A percentile compares a stretch with the other conserved stretches of the same genome.
Evolutionary conservation across 2,888 invertebrate species (phyloP).

Genomic region (Drosophila paranaensis): DNA sequence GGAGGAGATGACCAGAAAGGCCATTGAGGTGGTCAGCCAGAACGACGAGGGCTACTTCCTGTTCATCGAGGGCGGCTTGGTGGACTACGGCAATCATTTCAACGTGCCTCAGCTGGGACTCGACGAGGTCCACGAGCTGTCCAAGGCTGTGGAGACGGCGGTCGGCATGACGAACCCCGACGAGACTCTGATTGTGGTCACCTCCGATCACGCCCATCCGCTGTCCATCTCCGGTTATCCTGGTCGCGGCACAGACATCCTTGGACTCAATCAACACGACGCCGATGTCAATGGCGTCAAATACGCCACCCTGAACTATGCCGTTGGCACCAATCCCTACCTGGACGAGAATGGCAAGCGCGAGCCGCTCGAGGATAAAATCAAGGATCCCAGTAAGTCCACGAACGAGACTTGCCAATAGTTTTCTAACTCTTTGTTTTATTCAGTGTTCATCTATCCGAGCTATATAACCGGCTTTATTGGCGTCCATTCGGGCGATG

Average conservation of each 20-base stretch:
- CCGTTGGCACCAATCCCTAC: constrained; percentile 87
- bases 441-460: constrained; percentile 59
- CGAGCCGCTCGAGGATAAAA: constrained; percentile 55
- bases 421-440: too few relatives aligned
- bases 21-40: constrained; percentile 87
- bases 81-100: constrained; percentile 87
- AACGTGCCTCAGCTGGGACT: constrained; percentile 88
- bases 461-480: constrained; percentile 87
- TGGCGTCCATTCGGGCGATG: constrained; percentile 89
- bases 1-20: constrained; percentile 88
- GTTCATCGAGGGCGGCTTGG: constrained; percentile 88
- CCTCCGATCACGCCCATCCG: constrained; percentile 92
- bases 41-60: constrained; percentile 88
- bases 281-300: constrained; percentile 87
- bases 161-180: constrained; percentile 86
- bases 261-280: constrained; percentile 85
- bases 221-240: constrained; percentile 91
- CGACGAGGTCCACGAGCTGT: constrained; percentile 91
- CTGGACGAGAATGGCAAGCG: constrained; percentile 64
- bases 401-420: too few relatives aligned
- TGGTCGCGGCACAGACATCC: constrained; percentile 83
- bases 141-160: constrained; percentile 89
- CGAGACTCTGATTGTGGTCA: constrained; percentile 92
- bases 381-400: constrained; percentile 45
- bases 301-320: constrained; percentile 90